Conservation (phyloP, 64 coral and sea anemone species). For the Orbicella faveolata region DNA sequence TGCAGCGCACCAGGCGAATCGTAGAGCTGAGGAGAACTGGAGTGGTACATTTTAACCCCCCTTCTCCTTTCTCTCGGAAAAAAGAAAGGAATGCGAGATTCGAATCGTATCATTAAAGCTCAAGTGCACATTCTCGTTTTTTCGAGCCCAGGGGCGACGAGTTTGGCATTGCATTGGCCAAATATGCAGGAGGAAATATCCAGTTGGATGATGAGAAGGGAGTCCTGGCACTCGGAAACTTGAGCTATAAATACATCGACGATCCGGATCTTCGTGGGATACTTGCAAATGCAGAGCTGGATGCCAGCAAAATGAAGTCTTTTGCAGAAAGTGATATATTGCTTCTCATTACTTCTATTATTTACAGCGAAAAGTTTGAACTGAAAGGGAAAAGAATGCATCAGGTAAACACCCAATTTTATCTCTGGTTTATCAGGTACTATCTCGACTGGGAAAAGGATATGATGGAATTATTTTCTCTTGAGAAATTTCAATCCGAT, state of each 20-base stretch:
- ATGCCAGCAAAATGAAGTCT: background rate
- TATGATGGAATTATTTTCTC: background rate
- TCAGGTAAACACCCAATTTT: background rate
- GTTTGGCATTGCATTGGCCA: too few species aligned
- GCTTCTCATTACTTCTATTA: background rate
- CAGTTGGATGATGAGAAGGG: background rate
- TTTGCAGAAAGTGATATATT: background rate
- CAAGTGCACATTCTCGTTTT: too few species aligned
- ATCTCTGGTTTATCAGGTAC: background rate
- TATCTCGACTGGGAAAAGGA: background rate
- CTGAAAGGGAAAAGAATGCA: background rate
- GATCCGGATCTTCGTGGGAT: slow-evolving; percentile 5
- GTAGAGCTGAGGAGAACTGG: too few species aligned
- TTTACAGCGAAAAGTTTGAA: slow-evolving; percentile 18
- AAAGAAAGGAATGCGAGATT: too few species aligned
- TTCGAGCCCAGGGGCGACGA: too few species aligned
- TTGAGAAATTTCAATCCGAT: too few species aligned
- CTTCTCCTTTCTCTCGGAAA: too few species aligned
- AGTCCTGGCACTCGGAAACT: background rate
- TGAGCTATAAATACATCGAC: background rate
- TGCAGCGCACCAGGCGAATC: too few species aligned
- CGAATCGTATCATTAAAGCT: too few species aligned
- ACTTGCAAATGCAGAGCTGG: background rate
- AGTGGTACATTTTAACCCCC: too few species aligned
- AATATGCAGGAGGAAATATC: background rate